phyloP scores from a whole-genome alignment of 2,888 invertebrate species.

The Urechis unicinctus region DNA sequence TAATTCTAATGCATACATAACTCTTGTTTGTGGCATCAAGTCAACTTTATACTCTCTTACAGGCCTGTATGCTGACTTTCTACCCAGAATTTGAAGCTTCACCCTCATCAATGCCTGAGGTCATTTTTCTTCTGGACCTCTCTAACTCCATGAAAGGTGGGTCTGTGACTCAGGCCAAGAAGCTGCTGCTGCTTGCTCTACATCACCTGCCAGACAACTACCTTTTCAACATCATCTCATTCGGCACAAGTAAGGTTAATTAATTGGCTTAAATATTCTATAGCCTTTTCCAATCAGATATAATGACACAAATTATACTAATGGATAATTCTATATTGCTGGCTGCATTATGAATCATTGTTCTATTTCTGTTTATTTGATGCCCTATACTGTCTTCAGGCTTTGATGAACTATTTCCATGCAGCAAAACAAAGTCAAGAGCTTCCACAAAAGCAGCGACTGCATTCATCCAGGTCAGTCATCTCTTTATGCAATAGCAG shows the following conservation, averaged over 20 bases:
- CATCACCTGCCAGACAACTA: slow-evolving; percentile 40
- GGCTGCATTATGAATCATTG: background rate
- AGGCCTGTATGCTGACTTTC: slow-evolving; percentile 52
- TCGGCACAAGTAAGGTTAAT: slow-evolving; percentile 43
- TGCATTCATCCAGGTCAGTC: too few relatives aligned
- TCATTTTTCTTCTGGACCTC: slow-evolving; percentile 48
- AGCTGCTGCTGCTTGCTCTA: slow-evolving; percentile 40
- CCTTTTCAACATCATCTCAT: slow-evolving; percentile 51
- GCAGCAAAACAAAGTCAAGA: too few relatives aligned
- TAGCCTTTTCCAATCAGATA: too few relatives aligned
- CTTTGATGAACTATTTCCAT: too few relatives aligned
- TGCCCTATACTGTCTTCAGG: too few relatives aligned
- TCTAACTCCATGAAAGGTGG: slow-evolving; percentile 51
- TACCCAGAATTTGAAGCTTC: slow-evolving; percentile 51
- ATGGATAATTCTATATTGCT: too few relatives aligned
- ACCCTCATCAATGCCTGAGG: slow-evolving; percentile 29
- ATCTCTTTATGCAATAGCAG: too few relatives aligned
- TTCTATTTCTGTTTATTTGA: too few relatives aligned
- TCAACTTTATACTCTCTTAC: slow-evolving; percentile 9
- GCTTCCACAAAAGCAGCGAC: too few relatives aligned
- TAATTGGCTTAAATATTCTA: background rate
- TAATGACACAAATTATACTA: too few relatives aligned
- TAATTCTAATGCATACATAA: background rate
- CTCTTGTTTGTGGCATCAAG: background rate
- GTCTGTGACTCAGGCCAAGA: slow-evolving; percentile 37